A percentile compares a stretch with the other conserved stretches of the same genome.
phyloP scores from a whole-genome alignment of 1,140 invertebrate species.

The Tetranychus cinnabarinus region DNA sequence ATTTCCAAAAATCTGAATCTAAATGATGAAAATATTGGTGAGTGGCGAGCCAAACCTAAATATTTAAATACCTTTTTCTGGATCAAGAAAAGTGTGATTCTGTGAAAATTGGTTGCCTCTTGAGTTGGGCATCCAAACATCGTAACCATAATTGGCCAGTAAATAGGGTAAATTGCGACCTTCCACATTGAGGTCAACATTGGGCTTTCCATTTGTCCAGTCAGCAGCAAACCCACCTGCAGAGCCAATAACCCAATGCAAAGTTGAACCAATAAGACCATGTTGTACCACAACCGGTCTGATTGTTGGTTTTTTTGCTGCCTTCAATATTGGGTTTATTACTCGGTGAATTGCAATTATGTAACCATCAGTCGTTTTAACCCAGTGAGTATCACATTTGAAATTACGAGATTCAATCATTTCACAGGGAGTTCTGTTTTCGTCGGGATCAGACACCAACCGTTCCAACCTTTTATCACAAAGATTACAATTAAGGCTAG shows the following conservation, averaged over 20 bases:
- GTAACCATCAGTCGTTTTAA: conserved; percentile 43
- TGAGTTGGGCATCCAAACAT: neutral
- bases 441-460: no score
- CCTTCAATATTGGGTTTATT: neutral
- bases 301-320: neutral
- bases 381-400: conserved; percentile 28
- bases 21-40: neutral
- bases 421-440: neutral
- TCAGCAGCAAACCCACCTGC: neutral
- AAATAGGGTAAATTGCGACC: neutral
- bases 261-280: neutral
- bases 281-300: neutral
- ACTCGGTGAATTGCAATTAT: conserved; percentile 35
- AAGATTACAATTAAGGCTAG: no score
- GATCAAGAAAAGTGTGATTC: neutral
- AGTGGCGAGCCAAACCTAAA: no score
- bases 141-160: neutral
- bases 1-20: conserved; percentile 22
- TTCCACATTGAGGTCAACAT: neutral
- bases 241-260: neutral
- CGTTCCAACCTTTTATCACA: no score
- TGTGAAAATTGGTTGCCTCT: neutral
- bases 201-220: no score
- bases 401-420: neutral
- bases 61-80: neutral